Percentiles rank a stretch among this genome's conserved stretches.
These are phyloP conservation scores for Eupeodes luniger DNA, from an alignment of 2,888 invertebrate genomes.

Conservation along the genomic window DNA sequence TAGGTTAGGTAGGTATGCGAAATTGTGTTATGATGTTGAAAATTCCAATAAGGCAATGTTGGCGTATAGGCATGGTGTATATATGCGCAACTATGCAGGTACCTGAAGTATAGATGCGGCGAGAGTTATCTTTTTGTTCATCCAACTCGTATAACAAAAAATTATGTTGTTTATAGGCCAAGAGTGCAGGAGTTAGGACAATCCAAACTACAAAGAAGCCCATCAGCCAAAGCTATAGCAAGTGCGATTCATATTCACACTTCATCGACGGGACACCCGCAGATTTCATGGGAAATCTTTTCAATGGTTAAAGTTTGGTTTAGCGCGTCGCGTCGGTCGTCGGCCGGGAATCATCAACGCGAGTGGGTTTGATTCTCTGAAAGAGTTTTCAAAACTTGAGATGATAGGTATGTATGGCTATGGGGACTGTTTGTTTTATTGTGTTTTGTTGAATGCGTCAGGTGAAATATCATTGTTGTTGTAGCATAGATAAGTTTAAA, in stretches of 20 bases:
- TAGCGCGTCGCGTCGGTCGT: background rate
- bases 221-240: constrained; percentile 13
- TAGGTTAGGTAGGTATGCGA: background rate
- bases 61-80: background rate
- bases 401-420: background rate
- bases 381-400: constrained; percentile 5
- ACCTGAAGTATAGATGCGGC: background rate
- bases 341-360: background rate
- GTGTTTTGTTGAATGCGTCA: constrained; percentile 19
- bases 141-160: background rate
- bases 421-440: background rate
- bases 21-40: constrained; percentile 27
- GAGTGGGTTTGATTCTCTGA: constrained; percentile 18
- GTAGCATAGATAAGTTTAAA: no score
- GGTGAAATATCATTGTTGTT: constrained; percentile 24
- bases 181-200: background rate
- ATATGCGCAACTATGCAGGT: background rate
- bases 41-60: constrained; percentile 27
- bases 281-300: constrained; percentile 41
- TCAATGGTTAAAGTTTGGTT: constrained; percentile 6
- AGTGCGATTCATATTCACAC: constrained; percentile 55
- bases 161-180: constrained; percentile 13
- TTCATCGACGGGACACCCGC: constrained; percentile 69
- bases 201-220: background rate
- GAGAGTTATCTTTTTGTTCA: constrained; percentile 1